Percentiles rank a stretch among this genome's conserved stretches.
Conservation (phyloP, 2,113 vertebrate genomes). For the Dermatemys mawii region DNA sequence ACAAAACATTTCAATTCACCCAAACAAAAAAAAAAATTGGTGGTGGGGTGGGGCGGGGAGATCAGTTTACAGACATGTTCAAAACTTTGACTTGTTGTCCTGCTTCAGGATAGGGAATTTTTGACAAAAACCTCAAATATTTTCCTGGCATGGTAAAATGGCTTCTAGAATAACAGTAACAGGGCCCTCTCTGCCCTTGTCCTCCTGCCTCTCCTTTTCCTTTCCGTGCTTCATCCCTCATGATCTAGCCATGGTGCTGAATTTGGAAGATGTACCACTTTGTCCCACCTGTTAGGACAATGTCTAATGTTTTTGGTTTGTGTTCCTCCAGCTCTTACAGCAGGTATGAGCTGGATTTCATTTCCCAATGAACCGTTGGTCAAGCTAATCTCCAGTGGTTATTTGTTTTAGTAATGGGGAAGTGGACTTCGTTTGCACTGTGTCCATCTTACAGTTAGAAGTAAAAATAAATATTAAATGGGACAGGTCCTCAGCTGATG, state of each 20-base stretch:
- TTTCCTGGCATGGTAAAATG: background rate
- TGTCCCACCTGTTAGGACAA: background rate
- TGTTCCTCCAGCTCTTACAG: rapidly evolving
- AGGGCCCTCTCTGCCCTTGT: too few relatives aligned
- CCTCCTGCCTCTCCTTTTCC: background rate
- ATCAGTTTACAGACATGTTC: background rate
- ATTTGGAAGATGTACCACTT: background rate
- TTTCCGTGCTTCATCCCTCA: background rate
- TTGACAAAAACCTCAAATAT: background rate
- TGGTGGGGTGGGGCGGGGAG: too few relatives aligned
- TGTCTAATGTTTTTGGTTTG: background rate
- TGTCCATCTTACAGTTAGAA: background rate
- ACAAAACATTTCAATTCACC: background rate
- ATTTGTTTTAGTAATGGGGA: rapidly evolving
- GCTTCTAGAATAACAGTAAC: background rate
- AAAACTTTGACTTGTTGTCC: background rate
- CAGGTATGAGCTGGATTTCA: rapidly evolving
- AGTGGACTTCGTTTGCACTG: background rate
- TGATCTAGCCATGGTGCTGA: slow-evolving; percentile 70
- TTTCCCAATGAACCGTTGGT: rapidly evolving
- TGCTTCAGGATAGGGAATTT: background rate
- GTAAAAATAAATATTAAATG: background rate
- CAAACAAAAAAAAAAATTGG: too few relatives aligned
- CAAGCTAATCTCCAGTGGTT: rapidly evolving
- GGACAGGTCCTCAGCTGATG: background rate